A percentile compares a stretch with the other conserved stretches of the same genome.
Evolutionary conservation across 2,113 vertebrate genomes (phyloP).

Genomic region (Cepphus grylle): DNA sequence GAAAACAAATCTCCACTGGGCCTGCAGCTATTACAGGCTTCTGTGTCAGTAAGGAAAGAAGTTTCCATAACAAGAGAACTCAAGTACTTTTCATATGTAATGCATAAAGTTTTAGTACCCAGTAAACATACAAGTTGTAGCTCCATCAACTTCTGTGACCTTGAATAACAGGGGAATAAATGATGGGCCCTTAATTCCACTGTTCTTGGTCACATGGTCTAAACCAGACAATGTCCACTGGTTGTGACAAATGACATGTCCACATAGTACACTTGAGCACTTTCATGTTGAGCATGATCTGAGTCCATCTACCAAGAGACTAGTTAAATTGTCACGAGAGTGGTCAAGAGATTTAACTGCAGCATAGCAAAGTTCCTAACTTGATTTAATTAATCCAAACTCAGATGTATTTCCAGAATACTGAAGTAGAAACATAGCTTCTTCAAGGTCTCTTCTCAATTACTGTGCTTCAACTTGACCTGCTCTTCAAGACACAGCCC

Average conservation of each 20-base stretch:
- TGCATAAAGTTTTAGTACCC: neutral
- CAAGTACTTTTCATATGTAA: neutral
- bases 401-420: neutral
- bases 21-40: neutral
- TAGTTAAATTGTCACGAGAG: neutral
- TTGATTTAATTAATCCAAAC: neutral
- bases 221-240: neutral
- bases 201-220: neutral
- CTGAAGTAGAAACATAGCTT: neutral
- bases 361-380: neutral
- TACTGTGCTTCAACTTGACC: neutral
- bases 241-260: neutral
- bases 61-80: neutral
- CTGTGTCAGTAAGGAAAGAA: neutral
- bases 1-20: neutral
- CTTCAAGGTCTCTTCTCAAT: neutral
- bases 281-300: fast-evolving
- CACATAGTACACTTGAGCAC: neutral
- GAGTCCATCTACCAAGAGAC: neutral
- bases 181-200: neutral
- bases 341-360: neutral
- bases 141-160: neutral
- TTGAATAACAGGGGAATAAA: neutral
- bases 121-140: neutral
- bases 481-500: neutral